These are phyloP conservation scores for Eclectus roratus DNA, from an alignment of 2,113 vertebrate genomes.

Conservation along the genomic window DNA sequence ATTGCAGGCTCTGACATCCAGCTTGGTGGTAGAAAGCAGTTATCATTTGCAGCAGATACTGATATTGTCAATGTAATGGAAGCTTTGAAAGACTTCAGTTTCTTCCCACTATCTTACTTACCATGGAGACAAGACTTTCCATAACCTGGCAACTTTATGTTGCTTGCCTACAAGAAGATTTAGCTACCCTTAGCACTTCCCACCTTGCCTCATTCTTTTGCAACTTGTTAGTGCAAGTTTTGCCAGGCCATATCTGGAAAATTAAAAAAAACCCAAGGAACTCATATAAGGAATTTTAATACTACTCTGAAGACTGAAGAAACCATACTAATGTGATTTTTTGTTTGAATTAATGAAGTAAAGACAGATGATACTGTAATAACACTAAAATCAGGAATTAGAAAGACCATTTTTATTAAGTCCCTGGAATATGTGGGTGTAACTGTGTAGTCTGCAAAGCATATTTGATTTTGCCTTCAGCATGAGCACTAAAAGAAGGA, in stretches of 20 bases:
- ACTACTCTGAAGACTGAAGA: not conserved
- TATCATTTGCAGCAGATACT: not conserved
- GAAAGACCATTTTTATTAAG: not conserved
- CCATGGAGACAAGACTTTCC: not conserved
- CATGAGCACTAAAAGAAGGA: not conserved
- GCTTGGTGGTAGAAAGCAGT: not conserved
- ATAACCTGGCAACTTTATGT: not conserved
- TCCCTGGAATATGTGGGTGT: not conserved
- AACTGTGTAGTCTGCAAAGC: not conserved
- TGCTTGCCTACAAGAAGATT: not conserved
- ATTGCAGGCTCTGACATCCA: not conserved
- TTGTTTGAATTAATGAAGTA: not conserved
- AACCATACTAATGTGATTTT: not conserved
- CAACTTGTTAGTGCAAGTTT: not conserved
- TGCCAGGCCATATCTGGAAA: not conserved
- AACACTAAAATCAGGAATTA: not conserved
- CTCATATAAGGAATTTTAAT: not conserved
- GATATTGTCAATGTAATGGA: fast-evolving
- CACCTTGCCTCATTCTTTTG: not conserved
- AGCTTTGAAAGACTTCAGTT: not conserved
- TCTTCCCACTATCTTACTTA: not conserved
- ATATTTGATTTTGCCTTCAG: not conserved
- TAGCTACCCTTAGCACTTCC: not conserved
- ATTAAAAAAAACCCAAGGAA: not conserved
- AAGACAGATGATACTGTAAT: not conserved